Base-by-base conservation (phyloP, 1,140 invertebrate species). In the Muscidifurax raptorellus region DNA sequence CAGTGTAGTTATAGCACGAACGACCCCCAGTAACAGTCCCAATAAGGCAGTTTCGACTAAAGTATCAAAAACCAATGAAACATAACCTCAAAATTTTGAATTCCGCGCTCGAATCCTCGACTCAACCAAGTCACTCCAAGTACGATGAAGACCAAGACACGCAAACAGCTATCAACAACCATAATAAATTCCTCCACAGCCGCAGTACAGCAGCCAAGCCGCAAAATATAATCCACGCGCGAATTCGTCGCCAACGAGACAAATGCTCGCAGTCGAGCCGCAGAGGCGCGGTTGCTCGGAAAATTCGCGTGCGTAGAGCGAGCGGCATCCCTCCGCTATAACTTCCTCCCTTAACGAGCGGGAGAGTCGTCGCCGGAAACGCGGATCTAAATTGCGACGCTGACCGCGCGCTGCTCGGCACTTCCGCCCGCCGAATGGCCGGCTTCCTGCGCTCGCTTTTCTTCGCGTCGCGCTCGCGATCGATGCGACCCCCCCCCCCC, bases 381-480 rank as follows among this genome's bases (percentile, higher is more conserved):
- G 66, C 47, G 59, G 77, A 75, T 75, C 71, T 80, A 85, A 52
- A 87, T 86, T 85, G 80, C 84, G 67, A 84, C 77, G 78, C 81
- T 80, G 64, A 75, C n/a, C 28, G 30, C 77, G 36, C 66, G 44
- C 59, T 80, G 85, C 85, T 87, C 79, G 83, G 52, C 84, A 82
- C 44, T 87, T 87, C 82, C 75, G 82, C 36, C 64, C 25, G 15
- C 64, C 66, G 67, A 84, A 72, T 84, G 66, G 66, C 36, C 47
- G 40, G 82, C 47, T 79, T 84, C 82, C 75, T 30, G 66, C n/a
- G 40, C 40, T 71, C 76, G 82, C 75, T 83, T 83, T 83, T 78
- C 82, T 69, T 77, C 74, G 40, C 64, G 22, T 40, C 76, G 40
- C 30, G 32, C 75, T 25, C 2, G 36, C 76, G 40, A 59, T 79